Evolutionary conservation across 2,888 invertebrate species (phyloP), one percentile per base, ranked within the genome.

Genomic region (Neoitamus cyanurus): DNA sequence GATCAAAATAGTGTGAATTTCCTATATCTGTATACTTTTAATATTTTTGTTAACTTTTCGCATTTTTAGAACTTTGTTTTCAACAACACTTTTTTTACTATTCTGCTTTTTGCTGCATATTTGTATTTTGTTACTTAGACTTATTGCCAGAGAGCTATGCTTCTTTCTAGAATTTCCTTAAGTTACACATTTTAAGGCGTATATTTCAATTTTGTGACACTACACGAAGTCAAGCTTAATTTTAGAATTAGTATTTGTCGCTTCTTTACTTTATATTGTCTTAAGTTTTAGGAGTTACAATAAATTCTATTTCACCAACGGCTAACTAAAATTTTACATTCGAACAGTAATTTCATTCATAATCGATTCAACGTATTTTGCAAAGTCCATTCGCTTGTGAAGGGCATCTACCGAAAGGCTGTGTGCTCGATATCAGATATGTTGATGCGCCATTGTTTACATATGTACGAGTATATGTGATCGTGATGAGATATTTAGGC

Each of bases 1-100:
- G 78, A 48, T 46, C 78, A 78, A 78, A 48, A 78, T 78, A 78
- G 78, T 78, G 78, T 78, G 58, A n/a, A 15, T 30, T 48, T 78
- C 25, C 70, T 70, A 37, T 36, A 73, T 58, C 48, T 30, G 13
- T 48, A 78, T 77, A 36, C 20, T 73, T 25, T 31, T 25, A 30
- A 36, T 78, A 15, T 42, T 48, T 58, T 31, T 78, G 48, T 78
- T 78, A 78, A 78, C 42, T 77, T 42, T 77, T 70, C 28, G 13
- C 46, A 25, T 28, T 25, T 77, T 77, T 77, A 77, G 42, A 46
- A 46, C 46, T 77, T 77, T 70, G 31, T 30, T 25, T 70, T 70
- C 70, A 7, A 70, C 70, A 70, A 31, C 25, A 58, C 25, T 58
- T 7, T 58, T 25, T 58, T 58, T 58, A 58, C 15, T 58, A 58